phyloP scores from a whole-genome alignment of 2,797 vertebrate genomes.

The Silurus aristotelis region DNA sequence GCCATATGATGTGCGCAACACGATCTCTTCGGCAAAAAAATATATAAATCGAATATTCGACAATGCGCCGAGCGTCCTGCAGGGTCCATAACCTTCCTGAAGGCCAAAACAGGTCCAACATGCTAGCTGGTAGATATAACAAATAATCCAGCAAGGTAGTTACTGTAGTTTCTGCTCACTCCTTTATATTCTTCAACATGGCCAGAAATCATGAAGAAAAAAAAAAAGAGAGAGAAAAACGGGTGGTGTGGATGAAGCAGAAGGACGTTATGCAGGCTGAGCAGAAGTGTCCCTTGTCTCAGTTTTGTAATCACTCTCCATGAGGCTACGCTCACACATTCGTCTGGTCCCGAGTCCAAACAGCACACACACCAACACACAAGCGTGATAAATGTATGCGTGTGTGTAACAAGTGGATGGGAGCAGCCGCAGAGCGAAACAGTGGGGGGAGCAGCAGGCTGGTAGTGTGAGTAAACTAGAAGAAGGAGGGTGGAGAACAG shows the following conservation, averaged over 20 bases:
- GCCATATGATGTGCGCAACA: background rate
- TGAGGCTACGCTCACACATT: constrained; percentile 43
- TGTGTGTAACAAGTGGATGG: constrained; percentile 11
- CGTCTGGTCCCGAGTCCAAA: constrained; percentile 36
- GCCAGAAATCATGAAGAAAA: background rate
- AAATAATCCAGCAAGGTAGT: background rate
- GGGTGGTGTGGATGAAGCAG: background rate
- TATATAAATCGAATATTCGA: background rate
- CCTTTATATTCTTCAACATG: background rate
- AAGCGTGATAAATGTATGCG: background rate
- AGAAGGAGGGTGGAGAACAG: constrained; percentile 38
- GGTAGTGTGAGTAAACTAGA: constrained; percentile 59
- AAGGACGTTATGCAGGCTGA: constrained; percentile 12
- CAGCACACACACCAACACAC: constrained; percentile 7
- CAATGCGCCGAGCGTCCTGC: background rate
- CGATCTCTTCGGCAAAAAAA: background rate
- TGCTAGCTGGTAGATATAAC: background rate
- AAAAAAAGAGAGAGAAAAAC: background rate
- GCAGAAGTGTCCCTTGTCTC: constrained; percentile 46
- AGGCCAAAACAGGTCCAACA: background rate
- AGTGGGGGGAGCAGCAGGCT: constrained; percentile 54
- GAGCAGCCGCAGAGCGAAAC: constrained; percentile 40
- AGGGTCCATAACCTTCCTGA: background rate
- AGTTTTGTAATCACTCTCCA: constrained; percentile 60
- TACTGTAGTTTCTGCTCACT: background rate